phyloP scores from a whole-genome alignment of 2,113 vertebrate species.

The Eretmochelys imbricata region DNA sequence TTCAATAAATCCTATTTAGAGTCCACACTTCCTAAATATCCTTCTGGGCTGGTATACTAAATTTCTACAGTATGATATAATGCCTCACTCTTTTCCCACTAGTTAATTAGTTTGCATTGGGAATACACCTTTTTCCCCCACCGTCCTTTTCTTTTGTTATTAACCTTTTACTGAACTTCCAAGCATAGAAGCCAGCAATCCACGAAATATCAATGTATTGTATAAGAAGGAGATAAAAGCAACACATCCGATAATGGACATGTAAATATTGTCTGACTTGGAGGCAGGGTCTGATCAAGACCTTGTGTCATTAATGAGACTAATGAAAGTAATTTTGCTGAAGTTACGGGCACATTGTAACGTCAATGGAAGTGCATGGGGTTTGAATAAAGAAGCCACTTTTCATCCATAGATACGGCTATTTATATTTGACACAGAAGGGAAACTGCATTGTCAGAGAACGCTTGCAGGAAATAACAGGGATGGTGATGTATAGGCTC shows the following conservation, averaged over 20 bases:
- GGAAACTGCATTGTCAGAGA: fast-evolving
- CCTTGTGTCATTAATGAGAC: conserved; percentile 8
- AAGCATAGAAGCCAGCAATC: neutral
- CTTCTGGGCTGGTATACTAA: conserved; percentile 1
- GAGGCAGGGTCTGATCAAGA: neutral
- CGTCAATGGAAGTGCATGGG: neutral
- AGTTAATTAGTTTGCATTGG: conserved; percentile 16
- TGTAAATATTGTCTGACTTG: neutral
- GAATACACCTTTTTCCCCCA: neutral
- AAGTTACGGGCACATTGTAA: conserved; percentile 13
- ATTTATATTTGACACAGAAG: neutral
- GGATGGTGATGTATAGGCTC: neutral
- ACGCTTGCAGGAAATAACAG: neutral
- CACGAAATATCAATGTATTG: neutral
- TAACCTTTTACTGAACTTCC: conserved; percentile 19
- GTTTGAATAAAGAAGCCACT: neutral
- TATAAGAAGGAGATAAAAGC: conserved; percentile 1
- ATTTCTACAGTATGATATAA: neutral
- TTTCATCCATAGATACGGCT: neutral
- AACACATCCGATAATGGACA: neutral
- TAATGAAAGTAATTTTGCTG: conserved; percentile 13
- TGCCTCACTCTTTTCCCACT: neutral
- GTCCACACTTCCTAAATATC: conserved; percentile 30
- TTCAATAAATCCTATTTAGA: conserved; percentile 44
- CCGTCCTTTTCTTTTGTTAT: neutral